Base-by-base conservation (phyloP, 2,888 invertebrate species). In the Philereme vetulata region DNA sequence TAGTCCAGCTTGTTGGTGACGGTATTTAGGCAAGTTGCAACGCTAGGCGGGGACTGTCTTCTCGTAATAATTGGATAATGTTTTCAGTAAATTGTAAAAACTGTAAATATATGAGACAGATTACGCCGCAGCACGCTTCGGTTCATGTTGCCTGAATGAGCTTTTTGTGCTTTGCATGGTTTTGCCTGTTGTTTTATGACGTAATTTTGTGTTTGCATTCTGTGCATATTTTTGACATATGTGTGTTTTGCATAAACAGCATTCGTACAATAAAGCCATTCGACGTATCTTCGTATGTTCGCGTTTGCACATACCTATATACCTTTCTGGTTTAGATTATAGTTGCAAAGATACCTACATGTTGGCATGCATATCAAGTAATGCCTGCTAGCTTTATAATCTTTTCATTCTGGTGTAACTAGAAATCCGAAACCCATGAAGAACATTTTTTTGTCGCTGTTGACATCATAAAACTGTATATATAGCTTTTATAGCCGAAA, bases 1-100 rank as follows among this genome's bases (percentile, higher is more conserved):
- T 77, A 67, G 76, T 74, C 77, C 72, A 74, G 86, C 86, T 88
- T 86, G 70, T 81, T 72, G 81, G 79, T 84, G 76, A 81, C 77
- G 81, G 86, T 90, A 89, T 84, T 79, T 90, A 88, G 88, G 87
- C 89, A 78, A 81, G 76, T 77, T 80, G 77, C 77, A 75, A 71
- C 70, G 75, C 75, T 76, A 70, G 84, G 85, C 83, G 85, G 80
- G 81, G 73, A 75, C 84, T 86, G 85, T 86, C 84, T 84, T 62
- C 51, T 61, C 60, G 57, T 21, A 21, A 59, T 54, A 44, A 62
- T 60, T 70, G 64, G 54, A 61, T 60, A 51, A 62, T 55, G 52
- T 60, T 68, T 63, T 70, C 70, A 70, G 21, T 71, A 44, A 63
- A 66, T 70, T 64, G 76, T 71, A 74, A 72, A 71, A 74, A 74